Conservation (phyloP, 2,888 invertebrate species). For the Troides aeacus region DNA sequence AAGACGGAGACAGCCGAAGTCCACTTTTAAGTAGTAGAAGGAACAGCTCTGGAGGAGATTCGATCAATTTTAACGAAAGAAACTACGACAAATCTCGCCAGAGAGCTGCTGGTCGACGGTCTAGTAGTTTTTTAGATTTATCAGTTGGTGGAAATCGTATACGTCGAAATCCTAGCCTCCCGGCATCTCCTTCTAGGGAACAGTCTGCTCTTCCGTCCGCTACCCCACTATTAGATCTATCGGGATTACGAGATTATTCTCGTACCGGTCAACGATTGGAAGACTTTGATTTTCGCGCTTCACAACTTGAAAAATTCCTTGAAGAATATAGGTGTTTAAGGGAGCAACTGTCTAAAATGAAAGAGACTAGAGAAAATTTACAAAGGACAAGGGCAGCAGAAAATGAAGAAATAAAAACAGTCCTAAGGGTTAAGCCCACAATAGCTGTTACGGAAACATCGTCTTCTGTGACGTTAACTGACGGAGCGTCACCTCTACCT, state of each 20-base stretch:
- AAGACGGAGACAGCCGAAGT: slow-evolving; percentile 85
- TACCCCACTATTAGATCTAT: slow-evolving; percentile 82
- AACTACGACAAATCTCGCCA: slow-evolving; percentile 57
- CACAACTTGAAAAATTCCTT: slow-evolving; percentile 88
- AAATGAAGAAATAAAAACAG: slow-evolving; percentile 76
- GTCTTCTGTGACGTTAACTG: slow-evolving; percentile 66
- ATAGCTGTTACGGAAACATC: slow-evolving; percentile 74
- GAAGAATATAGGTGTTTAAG: slow-evolving; percentile 89
- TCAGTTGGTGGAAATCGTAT: slow-evolving; percentile 71
- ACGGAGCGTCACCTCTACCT: slow-evolving; percentile 66
- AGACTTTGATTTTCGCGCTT: slow-evolving; percentile 88
- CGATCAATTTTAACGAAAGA: slow-evolving; percentile 69
- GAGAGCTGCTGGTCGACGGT: slow-evolving; percentile 74
- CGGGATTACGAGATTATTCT: slow-evolving; percentile 76
- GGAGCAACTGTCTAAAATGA: slow-evolving; percentile 89
- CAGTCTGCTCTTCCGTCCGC: slow-evolving; percentile 73
- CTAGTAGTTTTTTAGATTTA: slow-evolving; percentile 86
- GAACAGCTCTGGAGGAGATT: slow-evolving; percentile 86
- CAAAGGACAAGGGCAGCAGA: slow-evolving; percentile 69
- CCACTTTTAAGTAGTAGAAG: slow-evolving; percentile 86
- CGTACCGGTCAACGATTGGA: slow-evolving; percentile 70
- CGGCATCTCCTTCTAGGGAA: slow-evolving; percentile 82
- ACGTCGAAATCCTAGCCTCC: slow-evolving; percentile 80
- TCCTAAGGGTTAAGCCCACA: slow-evolving; percentile 79
- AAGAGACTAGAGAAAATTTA: slow-evolving; percentile 86